Percentiles rank a stretch among this genome's conserved stretches.
Conservation (phyloP, 1,140 invertebrate genomes). For the Agraylea sexmaculata region DNA sequence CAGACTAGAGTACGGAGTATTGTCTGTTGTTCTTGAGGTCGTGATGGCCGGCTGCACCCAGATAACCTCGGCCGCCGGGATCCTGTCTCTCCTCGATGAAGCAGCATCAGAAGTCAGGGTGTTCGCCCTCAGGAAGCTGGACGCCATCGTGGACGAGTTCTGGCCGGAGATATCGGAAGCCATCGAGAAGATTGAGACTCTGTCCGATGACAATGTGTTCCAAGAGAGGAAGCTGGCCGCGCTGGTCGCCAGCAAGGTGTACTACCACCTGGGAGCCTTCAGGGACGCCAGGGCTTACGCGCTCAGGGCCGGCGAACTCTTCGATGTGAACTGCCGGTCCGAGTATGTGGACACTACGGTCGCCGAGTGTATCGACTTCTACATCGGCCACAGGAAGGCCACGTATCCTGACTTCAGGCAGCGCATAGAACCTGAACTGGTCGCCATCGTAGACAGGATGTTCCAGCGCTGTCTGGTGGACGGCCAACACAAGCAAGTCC, state of each 20-base stretch:
- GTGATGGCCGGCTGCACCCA: constrained; percentile 10
- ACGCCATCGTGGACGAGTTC: constrained; percentile 93
- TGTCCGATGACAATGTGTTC: constrained; percentile 87
- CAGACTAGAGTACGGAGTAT: neutral
- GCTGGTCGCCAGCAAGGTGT: constrained; percentile 95
- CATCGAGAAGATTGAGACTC: constrained; percentile 93
- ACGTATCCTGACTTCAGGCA: constrained; percentile 42
- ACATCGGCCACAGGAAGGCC: constrained; percentile 75
- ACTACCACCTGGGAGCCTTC: constrained; percentile 94
- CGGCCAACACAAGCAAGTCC: constrained; percentile 83
- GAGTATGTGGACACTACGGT: constrained; percentile 97
- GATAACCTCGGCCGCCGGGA: constrained; percentile 64
- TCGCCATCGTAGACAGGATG: constrained; percentile 93
- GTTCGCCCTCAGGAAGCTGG: constrained; percentile 82
- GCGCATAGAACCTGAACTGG: constrained; percentile 78
- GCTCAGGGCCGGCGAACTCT: constrained; percentile 81
- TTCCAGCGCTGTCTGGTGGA: constrained; percentile 92
- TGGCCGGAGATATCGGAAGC: constrained; percentile 98
- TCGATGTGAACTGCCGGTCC: constrained; percentile 84
- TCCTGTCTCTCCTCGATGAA: constrained; percentile 92
- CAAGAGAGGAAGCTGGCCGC: constrained; percentile 85
- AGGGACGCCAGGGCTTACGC: constrained; percentile 93
- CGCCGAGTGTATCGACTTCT: constrained; percentile 91
- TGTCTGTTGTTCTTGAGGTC: too few species aligned
- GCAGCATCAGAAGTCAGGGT: constrained; percentile 84